A percentile compares a stretch with the other conserved stretches of the same genome.
Conservation (phyloP, 1,140 invertebrate species). For the Psilanteris sp. region DNA sequence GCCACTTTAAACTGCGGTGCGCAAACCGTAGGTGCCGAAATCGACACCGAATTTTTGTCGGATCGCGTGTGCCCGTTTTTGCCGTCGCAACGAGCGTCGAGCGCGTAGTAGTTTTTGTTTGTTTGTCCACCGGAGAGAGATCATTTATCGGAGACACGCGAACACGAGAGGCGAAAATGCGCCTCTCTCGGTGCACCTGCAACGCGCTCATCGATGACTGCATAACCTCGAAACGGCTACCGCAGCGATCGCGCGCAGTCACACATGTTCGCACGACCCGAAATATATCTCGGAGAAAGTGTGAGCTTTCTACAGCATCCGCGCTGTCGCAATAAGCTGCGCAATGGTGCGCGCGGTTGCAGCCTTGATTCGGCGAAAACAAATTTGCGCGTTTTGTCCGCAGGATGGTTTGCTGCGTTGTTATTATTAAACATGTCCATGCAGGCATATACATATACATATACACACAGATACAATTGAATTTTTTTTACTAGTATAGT, state of each 20-base stretch:
- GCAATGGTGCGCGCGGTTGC: constrained; percentile 28
- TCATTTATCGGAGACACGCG: constrained; percentile 61
- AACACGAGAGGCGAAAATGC: constrained; percentile 51
- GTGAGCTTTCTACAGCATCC: constrained; percentile 74
- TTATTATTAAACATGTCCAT: too few relatives aligned
- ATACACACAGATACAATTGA: too few relatives aligned
- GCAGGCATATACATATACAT: too few relatives aligned
- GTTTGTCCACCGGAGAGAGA: constrained; percentile 48
- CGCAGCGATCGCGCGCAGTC: constrained; percentile 62
- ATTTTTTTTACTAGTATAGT: too few relatives aligned
- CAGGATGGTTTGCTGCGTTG: too few relatives aligned
- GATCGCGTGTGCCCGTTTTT: constrained; percentile 23
- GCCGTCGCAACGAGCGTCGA: constrained; percentile 2
- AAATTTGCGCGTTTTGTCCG: not conserved
- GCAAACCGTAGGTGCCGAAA: too few relatives aligned
- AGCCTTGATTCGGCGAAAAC: constrained; percentile 28
- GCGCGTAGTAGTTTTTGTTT: constrained; percentile 38
- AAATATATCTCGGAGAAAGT: constrained; percentile 74
- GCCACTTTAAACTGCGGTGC: too few relatives aligned
- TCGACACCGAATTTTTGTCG: too few relatives aligned
- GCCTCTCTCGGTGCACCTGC: constrained; percentile 44
- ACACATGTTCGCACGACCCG: constrained; percentile 65
- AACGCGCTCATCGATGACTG: constrained; percentile 27
- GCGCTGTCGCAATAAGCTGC: constrained; percentile 66
- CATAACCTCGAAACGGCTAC: constrained; percentile 60